Evolutionary conservation across 2,888 invertebrate genomes (phyloP).

Genomic region (Saturnia japonica): DNA sequence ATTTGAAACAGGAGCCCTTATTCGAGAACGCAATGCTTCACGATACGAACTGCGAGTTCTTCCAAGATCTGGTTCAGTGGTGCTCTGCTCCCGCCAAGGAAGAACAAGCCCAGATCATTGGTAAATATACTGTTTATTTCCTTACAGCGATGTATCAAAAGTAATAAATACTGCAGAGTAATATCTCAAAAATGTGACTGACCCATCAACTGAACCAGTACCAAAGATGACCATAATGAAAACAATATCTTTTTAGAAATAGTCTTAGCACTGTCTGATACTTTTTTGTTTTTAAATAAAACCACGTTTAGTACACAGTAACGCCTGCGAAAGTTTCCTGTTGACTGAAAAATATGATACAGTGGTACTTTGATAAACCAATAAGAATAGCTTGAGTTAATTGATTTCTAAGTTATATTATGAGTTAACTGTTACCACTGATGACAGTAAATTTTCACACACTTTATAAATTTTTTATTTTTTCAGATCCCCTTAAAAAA

Average conservation of each 20-base stretch:
- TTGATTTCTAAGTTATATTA: neutral
- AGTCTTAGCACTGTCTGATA: neutral
- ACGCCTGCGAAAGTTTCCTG: no score
- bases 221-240: neutral
- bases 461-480: no score
- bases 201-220: neutral
- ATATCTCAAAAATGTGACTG: neutral
- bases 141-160: neutral
- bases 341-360: no score
- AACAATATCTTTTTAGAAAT: neutral
- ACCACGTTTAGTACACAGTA: no score
- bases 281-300: no score
- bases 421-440: neutral
- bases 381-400: neutral
- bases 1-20: slow-evolving; percentile 71
- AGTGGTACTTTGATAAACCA: no score
- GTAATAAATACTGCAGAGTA: neutral
- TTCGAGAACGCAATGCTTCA: slow-evolving; percentile 72
- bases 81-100: slow-evolving; percentile 80
- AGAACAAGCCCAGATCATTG: slow-evolving; percentile 76
- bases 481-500: slow-evolving; percentile 59
- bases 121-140: slow-evolving; percentile 44
- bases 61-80: slow-evolving; percentile 86
- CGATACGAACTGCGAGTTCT: slow-evolving; percentile 84
- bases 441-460: slow-evolving; percentile 16